Conservation (phyloP, 2,888 invertebrate genomes). For the Pemphredon lugubris region DNA sequence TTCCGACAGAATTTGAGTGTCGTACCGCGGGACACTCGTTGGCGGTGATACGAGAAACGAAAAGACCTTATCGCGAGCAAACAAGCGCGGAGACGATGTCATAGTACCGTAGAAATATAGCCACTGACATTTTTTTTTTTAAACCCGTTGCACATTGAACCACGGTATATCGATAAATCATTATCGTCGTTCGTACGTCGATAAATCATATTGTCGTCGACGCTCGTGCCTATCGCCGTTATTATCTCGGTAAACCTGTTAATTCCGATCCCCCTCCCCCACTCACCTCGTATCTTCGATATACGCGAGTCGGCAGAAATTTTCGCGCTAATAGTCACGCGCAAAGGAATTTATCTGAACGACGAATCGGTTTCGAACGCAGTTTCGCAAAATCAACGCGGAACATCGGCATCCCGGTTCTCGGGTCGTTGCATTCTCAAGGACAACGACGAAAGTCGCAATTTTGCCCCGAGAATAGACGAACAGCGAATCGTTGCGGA, state of each 20-base stretch:
- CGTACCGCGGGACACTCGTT: conserved; percentile 24
- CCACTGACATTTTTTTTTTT: not conserved
- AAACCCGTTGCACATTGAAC: too few species aligned
- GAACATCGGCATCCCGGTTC: too few species aligned
- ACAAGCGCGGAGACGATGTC: conserved; percentile 38
- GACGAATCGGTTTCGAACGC: too few species aligned
- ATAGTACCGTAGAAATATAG: conserved; percentile 38
- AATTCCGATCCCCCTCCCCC: not conserved
- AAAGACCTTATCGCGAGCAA: conserved; percentile 48
- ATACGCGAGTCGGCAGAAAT: not conserved
- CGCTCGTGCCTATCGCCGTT: conserved; percentile 9
- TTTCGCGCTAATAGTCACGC: too few species aligned
- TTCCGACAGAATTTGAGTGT: conserved; percentile 35
- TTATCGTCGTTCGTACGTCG: too few species aligned
- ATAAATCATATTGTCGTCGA: too few species aligned
- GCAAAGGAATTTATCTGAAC: too few species aligned
- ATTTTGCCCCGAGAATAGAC: not conserved
- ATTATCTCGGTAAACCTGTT: conserved; percentile 1
- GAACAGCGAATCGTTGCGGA: conserved; percentile 32
- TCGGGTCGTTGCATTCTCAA: not conserved
- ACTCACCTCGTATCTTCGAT: not conserved
- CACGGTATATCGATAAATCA: conserved; percentile 23
- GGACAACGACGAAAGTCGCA: not conserved
- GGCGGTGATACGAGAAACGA: conserved; percentile 25
- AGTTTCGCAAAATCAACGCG: too few species aligned